Conservation (phyloP, 2,113 vertebrate genomes). For the Phrynocephalus versicolor region DNA sequence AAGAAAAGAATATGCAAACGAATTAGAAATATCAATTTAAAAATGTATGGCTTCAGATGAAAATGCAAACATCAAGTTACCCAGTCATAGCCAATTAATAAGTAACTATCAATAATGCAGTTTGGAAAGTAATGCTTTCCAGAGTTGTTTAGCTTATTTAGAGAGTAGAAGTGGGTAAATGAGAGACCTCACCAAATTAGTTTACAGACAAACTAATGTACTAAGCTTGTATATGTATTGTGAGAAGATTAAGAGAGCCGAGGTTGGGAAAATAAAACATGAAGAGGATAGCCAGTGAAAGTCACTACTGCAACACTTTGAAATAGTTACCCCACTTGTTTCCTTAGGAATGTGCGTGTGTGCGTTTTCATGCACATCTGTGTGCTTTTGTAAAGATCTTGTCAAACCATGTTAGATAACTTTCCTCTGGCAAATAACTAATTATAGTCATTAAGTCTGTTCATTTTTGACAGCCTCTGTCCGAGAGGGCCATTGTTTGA, state of each 20-base stretch:
- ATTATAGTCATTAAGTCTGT: slow-evolving; percentile 7
- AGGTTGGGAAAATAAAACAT: background rate
- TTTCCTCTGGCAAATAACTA: background rate
- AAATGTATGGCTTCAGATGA: background rate
- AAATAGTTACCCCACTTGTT: background rate
- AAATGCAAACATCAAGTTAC: too few species aligned
- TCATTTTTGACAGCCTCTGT: slow-evolving; percentile 11
- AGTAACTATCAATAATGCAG: too few species aligned
- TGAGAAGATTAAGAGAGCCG: too few species aligned
- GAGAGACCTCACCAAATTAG: too few species aligned
- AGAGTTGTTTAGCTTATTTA: too few species aligned
- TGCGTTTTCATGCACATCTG: too few species aligned
- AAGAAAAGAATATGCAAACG: too few species aligned
- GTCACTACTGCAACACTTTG: background rate
- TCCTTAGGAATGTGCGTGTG: background rate
- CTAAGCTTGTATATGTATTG: too few species aligned
- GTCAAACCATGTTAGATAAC: background rate
- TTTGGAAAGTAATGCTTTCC: too few species aligned
- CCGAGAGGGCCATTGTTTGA: background rate
- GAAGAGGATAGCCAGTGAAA: background rate
- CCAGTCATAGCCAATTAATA: too few species aligned
- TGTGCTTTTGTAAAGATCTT: background rate
- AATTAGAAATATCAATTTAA: background rate
- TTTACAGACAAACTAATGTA: too few species aligned
- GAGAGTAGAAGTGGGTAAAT: too few species aligned